Evolutionary conservation across 2,888 invertebrate genomes (phyloP), one percentile per base, ranked within the genome.

Genomic region (Hybos culiciformis): DNA sequence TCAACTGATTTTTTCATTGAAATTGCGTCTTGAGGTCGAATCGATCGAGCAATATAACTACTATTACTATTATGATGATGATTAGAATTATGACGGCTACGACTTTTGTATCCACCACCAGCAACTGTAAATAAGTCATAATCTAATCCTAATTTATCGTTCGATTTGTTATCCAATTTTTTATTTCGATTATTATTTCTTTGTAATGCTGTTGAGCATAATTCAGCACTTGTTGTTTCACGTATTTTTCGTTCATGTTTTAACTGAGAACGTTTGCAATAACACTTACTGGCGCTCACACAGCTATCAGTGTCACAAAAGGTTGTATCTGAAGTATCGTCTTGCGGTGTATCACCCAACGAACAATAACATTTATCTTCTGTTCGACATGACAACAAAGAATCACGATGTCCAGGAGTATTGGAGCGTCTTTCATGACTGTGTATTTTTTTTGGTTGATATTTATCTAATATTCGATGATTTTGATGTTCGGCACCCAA

Each of bases 1-100:
- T 88, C 88, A 0, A 87, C 87, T 3, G 84, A 83, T 60, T 88
- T 88, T 63, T 88, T 88, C 21, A 87, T 84, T 42, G 85, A 84
- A 1, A 87, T 66, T 0, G 85, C 84, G 54, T 84, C 84, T 0
- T 74, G 71, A 31, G 66, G 60, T 59, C 74, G 71, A 56, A 72
- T 55, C 66, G 75, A 44, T 66, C 50, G 41, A 42, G 45, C 15
- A 55, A 55, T 19, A 12, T n/a, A 20, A 36, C 12, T 36, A 7
- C n/a, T 36, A 14, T 5, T 11, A 36, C 21, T 36, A 36, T 20
- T 36, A 21, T 19, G 19, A 17, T 59, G 43, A 42, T 44, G 45
- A 23, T 32, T 65, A 59, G 12, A 42, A 26, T 18, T 23, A 50
- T 19, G 36, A n/a, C 36, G 12, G n/a, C 14, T 7, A n/a, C 14